Base-by-base conservation (phyloP, 2,797 vertebrate species). In the Aulostomus chinensis region DNA sequence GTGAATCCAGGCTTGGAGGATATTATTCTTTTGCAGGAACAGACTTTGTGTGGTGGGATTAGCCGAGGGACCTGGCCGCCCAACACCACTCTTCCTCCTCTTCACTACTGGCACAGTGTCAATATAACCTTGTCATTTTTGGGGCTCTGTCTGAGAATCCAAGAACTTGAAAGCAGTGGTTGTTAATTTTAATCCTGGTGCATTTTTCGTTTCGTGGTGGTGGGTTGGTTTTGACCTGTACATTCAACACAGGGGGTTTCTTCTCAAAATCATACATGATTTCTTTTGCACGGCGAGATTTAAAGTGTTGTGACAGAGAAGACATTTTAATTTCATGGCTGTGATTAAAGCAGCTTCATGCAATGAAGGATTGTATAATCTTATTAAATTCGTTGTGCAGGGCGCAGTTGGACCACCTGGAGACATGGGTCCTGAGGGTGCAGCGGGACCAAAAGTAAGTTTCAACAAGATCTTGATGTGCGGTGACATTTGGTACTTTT, bases 361-460 rank as follows among this genome's bases (percentile, higher is more conserved):
- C n/a, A n/a, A n/a, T n/a, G n/a, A n/a, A n/a, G n/a, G n/a, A n/a
- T n/a, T n/a, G n/a, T n/a, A n/a, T n/a, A n/a, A n/a, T n/a, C 0
- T 18, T 10, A 34, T 10, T 26, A 11, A 22, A 4, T 47, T 49
- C 64, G n/a, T 72, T 56, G 65, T 66, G 2, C 73, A 96, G 95
- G 94, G 94, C 55, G 68, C 70, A 1, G 26, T 56, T 25, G 94
- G 95, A 79, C 88, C 79, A 63, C 68, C 81, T n/a, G 94, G 94
- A 36, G 91, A 94, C 5, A 61, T 81, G 45, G 95, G 94, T 13
- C 78, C 71, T 0, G 93, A 92, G 71, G 94, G 95, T 20, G 83
- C 84, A 70, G 54, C 87, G 48, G 95, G 94, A 81, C 74, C 85
- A 25, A 96, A 97, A 92, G 95, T 96, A 92, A 88, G 87, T 35